Evolutionary conservation across 2,797 vertebrate genomes (phyloP).

Genomic region (Mus minutoides): DNA sequence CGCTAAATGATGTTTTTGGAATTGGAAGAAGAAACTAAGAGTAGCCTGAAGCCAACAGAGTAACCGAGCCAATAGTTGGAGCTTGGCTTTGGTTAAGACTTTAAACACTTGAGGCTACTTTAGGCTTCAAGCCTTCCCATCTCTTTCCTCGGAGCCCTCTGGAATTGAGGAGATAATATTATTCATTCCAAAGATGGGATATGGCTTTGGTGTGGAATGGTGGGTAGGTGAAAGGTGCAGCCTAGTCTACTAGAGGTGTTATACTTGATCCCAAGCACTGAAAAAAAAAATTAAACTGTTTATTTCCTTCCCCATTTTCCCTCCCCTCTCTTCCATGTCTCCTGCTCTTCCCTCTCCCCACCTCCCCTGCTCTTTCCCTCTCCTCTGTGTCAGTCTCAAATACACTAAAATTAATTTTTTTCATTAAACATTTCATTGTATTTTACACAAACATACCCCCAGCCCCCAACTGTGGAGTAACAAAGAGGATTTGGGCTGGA

Average conservation of each 20-base stretch:
- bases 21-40: neutral
- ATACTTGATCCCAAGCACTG: neutral
- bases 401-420: neutral
- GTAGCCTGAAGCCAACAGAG: neutral
- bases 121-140: neutral
- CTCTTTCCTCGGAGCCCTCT: neutral
- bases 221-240: neutral
- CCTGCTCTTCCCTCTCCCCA: neutral
- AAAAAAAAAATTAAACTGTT: neutral
- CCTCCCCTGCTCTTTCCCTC: neutral
- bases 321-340: neutral
- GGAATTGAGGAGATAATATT: neutral
- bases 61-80: neutral
- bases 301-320: neutral
- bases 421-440: neutral
- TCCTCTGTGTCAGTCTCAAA: neutral
- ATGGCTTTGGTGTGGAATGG: too few relatives aligned
- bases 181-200: neutral
- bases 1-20: neutral
- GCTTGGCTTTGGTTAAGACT: neutral
- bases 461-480: neutral
- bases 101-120: neutral
- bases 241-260: neutral
- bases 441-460: neutral
- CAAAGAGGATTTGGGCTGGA: neutral